A percentile compares a stretch with the other conserved stretches of the same genome.
phyloP scores from a whole-genome alignment of 2,113 vertebrate species.

The Pseudonaja textilis region DNA sequence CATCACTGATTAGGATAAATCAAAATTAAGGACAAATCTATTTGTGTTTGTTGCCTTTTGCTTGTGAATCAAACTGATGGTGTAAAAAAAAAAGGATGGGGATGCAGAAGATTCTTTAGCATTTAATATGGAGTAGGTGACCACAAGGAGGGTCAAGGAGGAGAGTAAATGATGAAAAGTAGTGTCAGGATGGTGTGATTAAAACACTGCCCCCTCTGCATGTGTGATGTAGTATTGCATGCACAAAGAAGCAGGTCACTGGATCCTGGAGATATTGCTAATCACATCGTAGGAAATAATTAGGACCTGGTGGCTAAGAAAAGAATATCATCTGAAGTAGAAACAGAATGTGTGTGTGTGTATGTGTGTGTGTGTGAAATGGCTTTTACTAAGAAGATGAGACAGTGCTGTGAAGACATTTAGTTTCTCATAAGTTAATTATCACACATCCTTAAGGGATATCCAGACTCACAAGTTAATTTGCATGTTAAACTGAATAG shows the following conservation, averaged over 20 bases:
- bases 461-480: neutral
- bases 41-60: neutral
- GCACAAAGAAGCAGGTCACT: neutral
- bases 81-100: neutral
- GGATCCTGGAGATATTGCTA: neutral
- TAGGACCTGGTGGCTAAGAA: neutral
- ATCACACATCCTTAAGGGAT: neutral
- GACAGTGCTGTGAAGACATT: neutral
- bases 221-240: neutral
- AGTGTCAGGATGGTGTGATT: neutral
- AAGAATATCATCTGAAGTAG: neutral
- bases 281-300: neutral
- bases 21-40: neutral
- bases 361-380: neutral
- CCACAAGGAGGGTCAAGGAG: neutral
- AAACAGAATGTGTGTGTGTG: neutral
- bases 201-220: neutral
- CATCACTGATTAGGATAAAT: neutral
- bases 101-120: neutral
- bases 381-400: neutral
- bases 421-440: neutral
- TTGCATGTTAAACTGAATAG: neutral
- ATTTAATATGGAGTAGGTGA: neutral
- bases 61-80: neutral
- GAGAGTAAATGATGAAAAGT: neutral